A percentile compares a stretch with the other conserved stretches of the same genome.
Evolutionary conservation across 2,888 invertebrate species (phyloP).

Genomic region (Perdita meconis): DNA sequence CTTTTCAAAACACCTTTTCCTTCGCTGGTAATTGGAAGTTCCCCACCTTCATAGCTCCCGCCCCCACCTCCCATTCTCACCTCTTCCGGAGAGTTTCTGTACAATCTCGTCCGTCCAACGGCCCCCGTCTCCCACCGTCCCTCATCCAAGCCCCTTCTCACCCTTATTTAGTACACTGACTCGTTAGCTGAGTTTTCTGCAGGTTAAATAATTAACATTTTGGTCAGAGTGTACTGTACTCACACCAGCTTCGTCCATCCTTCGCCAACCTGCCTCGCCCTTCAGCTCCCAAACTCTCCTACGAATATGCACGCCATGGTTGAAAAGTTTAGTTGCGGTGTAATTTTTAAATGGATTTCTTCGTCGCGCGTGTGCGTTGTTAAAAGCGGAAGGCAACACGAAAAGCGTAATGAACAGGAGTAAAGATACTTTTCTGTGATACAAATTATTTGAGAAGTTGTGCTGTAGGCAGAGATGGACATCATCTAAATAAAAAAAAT

Average conservation of each 20-base stretch:
- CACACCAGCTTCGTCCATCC: constrained; percentile 62
- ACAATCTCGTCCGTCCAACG: constrained; percentile 35
- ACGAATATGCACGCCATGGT: constrained; percentile 32
- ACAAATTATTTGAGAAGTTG: no score
- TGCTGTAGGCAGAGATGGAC: no score
- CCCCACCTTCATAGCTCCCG: constrained; percentile 39
- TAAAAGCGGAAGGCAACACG: not conserved
- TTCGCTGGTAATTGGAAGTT: constrained; percentile 62
- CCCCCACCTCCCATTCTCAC: not conserved
- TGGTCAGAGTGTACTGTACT: constrained; percentile 77
- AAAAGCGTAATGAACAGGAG: not conserved
- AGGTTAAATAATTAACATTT: constrained; percentile 82
- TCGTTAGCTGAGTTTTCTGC: constrained; percentile 79
- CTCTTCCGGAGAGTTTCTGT: constrained; percentile 42
- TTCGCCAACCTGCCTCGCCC: constrained; percentile 24
- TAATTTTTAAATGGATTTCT: constrained; percentile 3
- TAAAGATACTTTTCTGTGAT: not conserved
- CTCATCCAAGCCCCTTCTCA: not conserved
- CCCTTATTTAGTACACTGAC: constrained; percentile 67
- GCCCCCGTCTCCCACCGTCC: constrained; percentile 29
- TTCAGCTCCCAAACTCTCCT: constrained; percentile 26
- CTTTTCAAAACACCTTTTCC: constrained; percentile 57
- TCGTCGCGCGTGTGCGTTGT: not conserved
- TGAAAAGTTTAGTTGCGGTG: constrained; percentile 14
- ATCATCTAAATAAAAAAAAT: no score